Base-by-base conservation (phyloP, 2,888 invertebrate species). In the Desoria tigrina region DNA sequence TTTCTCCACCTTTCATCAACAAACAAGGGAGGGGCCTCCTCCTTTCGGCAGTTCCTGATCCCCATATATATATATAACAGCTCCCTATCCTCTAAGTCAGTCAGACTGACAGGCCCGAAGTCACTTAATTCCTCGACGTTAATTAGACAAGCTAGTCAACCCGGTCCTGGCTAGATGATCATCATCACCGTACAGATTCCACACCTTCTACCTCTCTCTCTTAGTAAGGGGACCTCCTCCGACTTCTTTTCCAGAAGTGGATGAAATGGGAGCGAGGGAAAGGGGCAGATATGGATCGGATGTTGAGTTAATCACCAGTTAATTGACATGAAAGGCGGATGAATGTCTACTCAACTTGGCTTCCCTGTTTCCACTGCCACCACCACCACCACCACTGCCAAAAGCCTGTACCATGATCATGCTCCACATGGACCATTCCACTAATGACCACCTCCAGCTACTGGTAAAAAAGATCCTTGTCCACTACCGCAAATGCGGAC, bases 111-210 rank as follows among this genome's bases (percentile, higher is more conserved):
- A 45, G 45, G n/a, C 45, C 45, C 21, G n/a, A 21, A 45, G 45
- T 45, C 45, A 45, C 45, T 45, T 45, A 45, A 45, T 45, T 45
- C 45, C 21, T 45, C 16, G 45, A 45, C 45, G 45, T 45, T 45
- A 45, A 45, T 45, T 45, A 45, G 45, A 45, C 45, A 45, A 45
- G 45, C 45, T 45, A 45, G 45, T 45, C 45, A 45, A 45, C 45
- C 16, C 45, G 16, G 9, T 18, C 21, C 21, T n/a, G 45, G 45
- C 4, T 45, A 16, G 45, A 18, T 21, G 9, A 45, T 21, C 39
- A 45, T n/a, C 45, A 6, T 16, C 6, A 6, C 45, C 16, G n/a
- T 3, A 18, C n/a, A 11, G 45, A 6, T 6, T 18, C 21, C 45
- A 9, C 21, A 45, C 45, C 45, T 45, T 45, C 45, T 9, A 16